A percentile compares a stretch with the other conserved stretches of the same genome.
Evolutionary conservation across 2,797 vertebrate species (phyloP).

Genomic region (Chelidonichthys spinosus): DNA sequence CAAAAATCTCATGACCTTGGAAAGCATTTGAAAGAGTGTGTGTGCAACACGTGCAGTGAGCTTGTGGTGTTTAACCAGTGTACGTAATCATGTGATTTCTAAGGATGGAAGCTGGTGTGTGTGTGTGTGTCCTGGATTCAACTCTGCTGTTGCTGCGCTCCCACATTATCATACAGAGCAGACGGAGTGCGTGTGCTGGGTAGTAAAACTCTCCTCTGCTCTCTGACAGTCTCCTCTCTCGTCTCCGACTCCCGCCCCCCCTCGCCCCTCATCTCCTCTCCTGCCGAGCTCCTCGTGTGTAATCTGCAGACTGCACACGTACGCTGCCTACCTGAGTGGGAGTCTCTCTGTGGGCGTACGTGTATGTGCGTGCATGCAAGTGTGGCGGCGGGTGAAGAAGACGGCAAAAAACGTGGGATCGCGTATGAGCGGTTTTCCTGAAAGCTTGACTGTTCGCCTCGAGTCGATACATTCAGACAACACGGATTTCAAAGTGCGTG

Average conservation of each 20-base stretch:
- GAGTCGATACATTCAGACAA: slow-evolving; percentile 40
- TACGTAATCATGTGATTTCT: slow-evolving; percentile 29
- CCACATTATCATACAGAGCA: slow-evolving; percentile 86
- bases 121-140: slow-evolving; percentile 77
- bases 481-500: slow-evolving; percentile 22
- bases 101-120: slow-evolving; percentile 37
- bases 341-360: slow-evolving; percentile 55
- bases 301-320: slow-evolving; percentile 83
- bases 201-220: slow-evolving; percentile 81
- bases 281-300: slow-evolving; percentile 75
- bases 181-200: slow-evolving; percentile 82
- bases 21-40: slow-evolving; percentile 41
- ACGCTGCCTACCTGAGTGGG: slow-evolving; percentile 77
- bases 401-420: slow-evolving; percentile 29
- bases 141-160: slow-evolving; percentile 76
- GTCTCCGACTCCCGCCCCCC: slow-evolving; percentile 17
- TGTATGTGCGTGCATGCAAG: slow-evolving; percentile 29
- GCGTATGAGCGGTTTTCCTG: slow-evolving; percentile 42
- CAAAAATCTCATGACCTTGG: slow-evolving; percentile 68
- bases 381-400: slow-evolving; percentile 58
- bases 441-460: slow-evolving; percentile 30
- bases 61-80: slow-evolving; percentile 25
- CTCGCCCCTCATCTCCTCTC: slow-evolving; percentile 64
- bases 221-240: slow-evolving; percentile 63
- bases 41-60: slow-evolving; percentile 23